Evolutionary conservation across 2,888 invertebrate genomes (phyloP), one percentile per base, ranked within the genome.

Genomic region (Cantharis lateralis): DNA sequence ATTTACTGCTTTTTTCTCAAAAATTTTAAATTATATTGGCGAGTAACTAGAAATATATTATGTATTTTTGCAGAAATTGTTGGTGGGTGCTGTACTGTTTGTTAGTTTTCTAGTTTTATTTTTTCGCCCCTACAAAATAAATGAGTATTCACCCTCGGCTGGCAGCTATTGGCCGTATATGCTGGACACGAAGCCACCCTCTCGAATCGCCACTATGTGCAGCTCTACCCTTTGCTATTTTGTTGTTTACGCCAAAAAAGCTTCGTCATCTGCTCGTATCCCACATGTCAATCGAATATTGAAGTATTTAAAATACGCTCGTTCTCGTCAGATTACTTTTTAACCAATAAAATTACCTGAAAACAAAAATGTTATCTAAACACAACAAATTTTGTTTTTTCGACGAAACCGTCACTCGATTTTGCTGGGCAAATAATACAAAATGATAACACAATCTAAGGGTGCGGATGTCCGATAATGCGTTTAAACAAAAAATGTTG

Each of bases 301-400:
- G n/a, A 48, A 48, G 48, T 48, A 69, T 64, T 75, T 71, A 63
- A 75, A 75, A 69, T 48, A 48, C n/a, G 48, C n/a, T n/a, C 48
- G n/a, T n/a, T 48, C n/a, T n/a, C 7, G 48, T 48, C 48, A 48
- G 48, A 48, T 48, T n/a, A 48, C 48, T 48, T 48, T 48, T 48
- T 48, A 48, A n/a, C n/a, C 48, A 48, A 48, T 48, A 74, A 62
- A 73, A 73, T 73, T 62, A 69, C 82, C 82, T 84, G 84, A 83
- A 84, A 84, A 84, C 79, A 87, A 86, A 86, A 82, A 85, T 81
- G 71, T 84, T 86, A 87, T 86, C 86, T 86, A 86, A 86, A 86
- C 86, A 87, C 84, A 87, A 86, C 86, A 86, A 81, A 82, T 20
- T 82, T 82, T 85, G 81, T 86, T 87, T 87, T 87, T 87, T 87